phyloP scores from a whole-genome alignment of 92 coral and sea anemone genomes.

The Phenganax subtilis region DNA sequence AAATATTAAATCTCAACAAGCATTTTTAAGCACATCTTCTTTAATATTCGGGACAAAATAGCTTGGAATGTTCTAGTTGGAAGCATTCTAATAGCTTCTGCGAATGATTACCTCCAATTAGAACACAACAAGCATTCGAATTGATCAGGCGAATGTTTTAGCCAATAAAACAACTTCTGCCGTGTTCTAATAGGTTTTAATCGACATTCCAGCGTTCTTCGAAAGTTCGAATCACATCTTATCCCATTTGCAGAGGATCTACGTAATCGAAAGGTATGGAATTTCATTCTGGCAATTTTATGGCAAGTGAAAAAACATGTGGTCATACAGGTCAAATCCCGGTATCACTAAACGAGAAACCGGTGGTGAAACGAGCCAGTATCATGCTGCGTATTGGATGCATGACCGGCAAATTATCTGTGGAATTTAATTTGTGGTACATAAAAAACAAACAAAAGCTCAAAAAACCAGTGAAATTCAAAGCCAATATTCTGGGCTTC shows the following conservation, averaged over 20 bases:
- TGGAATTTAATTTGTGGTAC: not conserved
- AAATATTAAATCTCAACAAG: not conserved
- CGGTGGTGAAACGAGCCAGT: not conserved
- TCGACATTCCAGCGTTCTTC: not conserved
- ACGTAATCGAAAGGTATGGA: too few relatives aligned
- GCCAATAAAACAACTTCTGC: too few relatives aligned
- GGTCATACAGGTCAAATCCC: too few relatives aligned
- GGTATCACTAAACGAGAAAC: not conserved
- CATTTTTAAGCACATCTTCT: not conserved
- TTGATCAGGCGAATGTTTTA: not conserved
- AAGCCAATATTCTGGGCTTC: too few relatives aligned
- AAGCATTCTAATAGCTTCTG: not conserved
- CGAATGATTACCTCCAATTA: not conserved
- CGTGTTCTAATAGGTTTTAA: too few relatives aligned
- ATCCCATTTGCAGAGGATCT: too few relatives aligned
- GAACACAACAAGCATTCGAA: not conserved
- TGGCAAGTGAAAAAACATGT: too few relatives aligned
- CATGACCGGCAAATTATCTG: conserved; percentile 14
- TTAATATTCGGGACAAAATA: not conserved
- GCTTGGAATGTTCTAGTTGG: not conserved
- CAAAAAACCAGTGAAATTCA: too few relatives aligned
- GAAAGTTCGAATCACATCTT: not conserved
- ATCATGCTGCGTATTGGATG: not conserved
- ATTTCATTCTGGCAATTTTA: too few relatives aligned
- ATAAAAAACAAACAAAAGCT: not conserved